Evolutionary conservation across 92 coral and sea anemone genomes (phyloP).

Genomic region (Actinernus sp.): DNA sequence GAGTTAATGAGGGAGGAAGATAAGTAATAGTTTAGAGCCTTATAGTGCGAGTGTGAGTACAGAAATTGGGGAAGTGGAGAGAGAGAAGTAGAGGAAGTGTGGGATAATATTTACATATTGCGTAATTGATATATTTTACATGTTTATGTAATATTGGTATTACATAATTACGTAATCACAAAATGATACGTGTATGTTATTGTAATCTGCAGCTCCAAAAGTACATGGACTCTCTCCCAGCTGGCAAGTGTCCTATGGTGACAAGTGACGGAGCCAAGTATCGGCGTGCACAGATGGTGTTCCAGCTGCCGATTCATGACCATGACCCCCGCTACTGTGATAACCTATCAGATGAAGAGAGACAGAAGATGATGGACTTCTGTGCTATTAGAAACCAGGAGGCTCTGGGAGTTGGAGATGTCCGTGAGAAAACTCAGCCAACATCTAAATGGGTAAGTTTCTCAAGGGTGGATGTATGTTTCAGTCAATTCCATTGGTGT

Average conservation of each 20-base stretch:
- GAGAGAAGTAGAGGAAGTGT: no score
- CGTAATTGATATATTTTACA: no score
- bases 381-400: slow-evolving; percentile 86
- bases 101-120: no score
- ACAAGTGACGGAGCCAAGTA: slow-evolving; percentile 94
- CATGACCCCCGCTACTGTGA: slow-evolving; percentile 94
- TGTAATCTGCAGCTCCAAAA: slow-evolving; percentile 73
- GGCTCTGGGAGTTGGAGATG: slow-evolving; percentile 97
- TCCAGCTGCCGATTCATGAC: slow-evolving; percentile 96
- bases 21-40: no score
- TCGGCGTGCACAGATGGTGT: slow-evolving; percentile 98
- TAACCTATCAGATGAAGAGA: slow-evolving; percentile 81
- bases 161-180: no score
- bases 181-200: no score
- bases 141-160: no score
- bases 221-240: slow-evolving; percentile 94
- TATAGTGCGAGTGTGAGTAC: no score
- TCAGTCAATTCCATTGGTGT: no score
- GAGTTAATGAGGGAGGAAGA: no score
- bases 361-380: slow-evolving; percentile 84
- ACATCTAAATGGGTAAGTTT: slow-evolving; percentile 92
- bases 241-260: slow-evolving; percentile 75
- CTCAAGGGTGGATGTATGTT: no score
- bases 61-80: no score
- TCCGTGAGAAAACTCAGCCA: slow-evolving; percentile 87